Evolutionary conservation across 1,140 invertebrate species (phyloP).

Genomic region (Trissolcus basalis): DNA sequence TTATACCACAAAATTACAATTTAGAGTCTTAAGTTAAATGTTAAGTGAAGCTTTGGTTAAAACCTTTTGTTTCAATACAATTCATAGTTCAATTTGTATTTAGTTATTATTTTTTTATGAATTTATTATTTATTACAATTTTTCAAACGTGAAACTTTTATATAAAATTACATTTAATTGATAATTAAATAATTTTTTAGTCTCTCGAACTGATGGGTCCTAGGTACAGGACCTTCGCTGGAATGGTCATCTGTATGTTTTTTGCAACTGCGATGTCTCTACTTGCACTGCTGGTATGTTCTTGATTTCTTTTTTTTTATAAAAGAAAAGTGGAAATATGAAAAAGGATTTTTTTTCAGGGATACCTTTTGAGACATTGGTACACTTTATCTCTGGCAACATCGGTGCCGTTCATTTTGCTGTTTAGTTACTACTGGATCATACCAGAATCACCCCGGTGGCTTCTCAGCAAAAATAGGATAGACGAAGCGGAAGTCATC

Average conservation of each 20-base stretch:
- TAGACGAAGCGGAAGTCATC: slow-evolving; percentile 79
- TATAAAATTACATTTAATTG: not conserved
- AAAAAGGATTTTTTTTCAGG: slow-evolving; percentile 58
- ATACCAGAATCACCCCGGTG: slow-evolving; percentile 84
- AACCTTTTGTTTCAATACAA: too few species aligned
- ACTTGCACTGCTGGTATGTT: slow-evolving; percentile 78
- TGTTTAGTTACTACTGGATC: slow-evolving; percentile 81
- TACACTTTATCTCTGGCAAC: slow-evolving; percentile 81
- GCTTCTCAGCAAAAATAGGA: slow-evolving; percentile 79
- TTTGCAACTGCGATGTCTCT: slow-evolving; percentile 82
- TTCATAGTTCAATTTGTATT: too few species aligned
- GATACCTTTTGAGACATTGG: slow-evolving; percentile 81
- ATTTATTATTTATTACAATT: too few species aligned
- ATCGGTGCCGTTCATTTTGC: slow-evolving; percentile 81
- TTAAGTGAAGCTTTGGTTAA: too few species aligned
- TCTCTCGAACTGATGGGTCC: slow-evolving; percentile 83
- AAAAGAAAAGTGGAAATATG: not conserved
- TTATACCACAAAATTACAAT: too few species aligned
- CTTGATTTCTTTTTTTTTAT: not conserved
- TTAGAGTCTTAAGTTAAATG: too few species aligned
- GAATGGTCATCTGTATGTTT: slow-evolving; percentile 82
- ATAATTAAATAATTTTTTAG: slow-evolving; percentile 52
- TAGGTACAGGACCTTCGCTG: slow-evolving; percentile 81
- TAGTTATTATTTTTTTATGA: too few species aligned
- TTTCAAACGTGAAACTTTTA: too few species aligned